phyloP scores from a whole-genome alignment of 2,113 vertebrate species.

The Nothobranchius kuhntae region DNA sequence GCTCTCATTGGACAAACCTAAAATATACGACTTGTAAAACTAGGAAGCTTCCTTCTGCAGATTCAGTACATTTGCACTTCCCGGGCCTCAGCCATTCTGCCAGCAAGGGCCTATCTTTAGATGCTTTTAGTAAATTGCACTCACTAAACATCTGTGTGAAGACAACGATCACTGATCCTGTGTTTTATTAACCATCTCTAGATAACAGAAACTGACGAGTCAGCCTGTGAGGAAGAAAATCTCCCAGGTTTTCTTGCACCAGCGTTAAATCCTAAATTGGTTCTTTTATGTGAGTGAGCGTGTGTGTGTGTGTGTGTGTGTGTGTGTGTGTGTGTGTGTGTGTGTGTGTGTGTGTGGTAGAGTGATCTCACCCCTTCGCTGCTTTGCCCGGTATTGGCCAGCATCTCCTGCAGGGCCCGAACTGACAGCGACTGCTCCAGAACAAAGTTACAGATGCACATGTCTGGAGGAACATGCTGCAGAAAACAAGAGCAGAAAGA shows the following conservation, averaged over 20 bases:
- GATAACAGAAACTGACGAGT: background rate
- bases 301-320: background rate
- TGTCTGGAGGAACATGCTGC: constrained; percentile 95
- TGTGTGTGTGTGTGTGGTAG: background rate
- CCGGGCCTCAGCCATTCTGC: background rate
- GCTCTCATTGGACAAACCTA: background rate
- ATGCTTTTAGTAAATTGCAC: constrained; percentile 3
- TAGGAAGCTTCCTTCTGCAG: background rate
- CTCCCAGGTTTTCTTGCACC: constrained; percentile 5
- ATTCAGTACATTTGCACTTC: constrained; percentile 11
- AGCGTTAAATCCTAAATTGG: background rate
- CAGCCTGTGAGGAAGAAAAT: constrained; percentile 9
- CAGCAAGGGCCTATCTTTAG: background rate
- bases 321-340: too few relatives aligned
- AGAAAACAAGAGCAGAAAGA: background rate
- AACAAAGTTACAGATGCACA: constrained; percentile 95
- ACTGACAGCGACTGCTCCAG: constrained; percentile 96
- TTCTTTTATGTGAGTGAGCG: constrained; percentile 8
- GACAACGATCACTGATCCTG: background rate
- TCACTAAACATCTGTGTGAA: background rate
- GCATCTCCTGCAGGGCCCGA: constrained; percentile 97
- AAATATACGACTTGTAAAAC: constrained; percentile 5
- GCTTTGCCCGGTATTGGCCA: constrained; percentile 87
- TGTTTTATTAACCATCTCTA: background rate
- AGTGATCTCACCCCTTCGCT: constrained; percentile 88